These are phyloP conservation scores for Leptopilina myrica DNA, from an alignment of 2,888 invertebrate species.

Conservation along the genomic window DNA sequence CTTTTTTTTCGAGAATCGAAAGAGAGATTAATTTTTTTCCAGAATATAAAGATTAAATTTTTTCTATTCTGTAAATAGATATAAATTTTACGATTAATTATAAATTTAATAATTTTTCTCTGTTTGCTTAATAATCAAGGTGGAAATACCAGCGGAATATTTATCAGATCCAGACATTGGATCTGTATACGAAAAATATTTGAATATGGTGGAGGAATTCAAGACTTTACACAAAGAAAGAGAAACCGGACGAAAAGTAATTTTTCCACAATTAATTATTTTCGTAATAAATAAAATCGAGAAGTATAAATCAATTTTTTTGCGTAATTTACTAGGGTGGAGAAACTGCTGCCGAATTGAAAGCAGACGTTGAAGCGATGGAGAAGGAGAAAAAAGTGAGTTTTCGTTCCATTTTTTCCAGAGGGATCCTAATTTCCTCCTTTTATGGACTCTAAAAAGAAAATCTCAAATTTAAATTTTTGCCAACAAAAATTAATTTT, in stretches of 20 bases:
- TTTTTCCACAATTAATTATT: not conserved
- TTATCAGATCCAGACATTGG: slow-evolving; percentile 85
- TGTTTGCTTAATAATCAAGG: slow-evolving; percentile 74
- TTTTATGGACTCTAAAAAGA: too few species aligned
- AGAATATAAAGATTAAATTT: too few species aligned
- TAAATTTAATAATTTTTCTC: not conserved
- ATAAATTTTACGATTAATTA: too few species aligned
- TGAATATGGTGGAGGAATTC: slow-evolving; percentile 87
- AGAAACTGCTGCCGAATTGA: slow-evolving; percentile 87
- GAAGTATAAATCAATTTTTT: not conserved
- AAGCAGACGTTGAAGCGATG: slow-evolving; percentile 91
- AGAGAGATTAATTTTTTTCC: not conserved
- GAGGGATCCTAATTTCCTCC: too few species aligned
- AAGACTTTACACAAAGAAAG: slow-evolving; percentile 87
- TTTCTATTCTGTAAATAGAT: too few species aligned
- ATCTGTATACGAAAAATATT: slow-evolving; percentile 85
- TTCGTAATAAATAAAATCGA: not conserved
- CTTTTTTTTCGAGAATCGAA: slow-evolving; percentile 9
- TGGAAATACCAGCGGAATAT: slow-evolving; percentile 87
- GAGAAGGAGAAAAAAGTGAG: slow-evolving; percentile 83
- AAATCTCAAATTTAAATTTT: too few species aligned
- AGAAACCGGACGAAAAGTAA: slow-evolving; percentile 76
- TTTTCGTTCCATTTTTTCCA: not conserved
- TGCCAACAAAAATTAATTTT: too few species aligned
- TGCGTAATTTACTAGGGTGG: slow-evolving; percentile 75